Evolutionary conservation across 1,140 invertebrate genomes (phyloP), one percentile per base, ranked within the genome.

Genomic region (Nymphalis io): DNA sequence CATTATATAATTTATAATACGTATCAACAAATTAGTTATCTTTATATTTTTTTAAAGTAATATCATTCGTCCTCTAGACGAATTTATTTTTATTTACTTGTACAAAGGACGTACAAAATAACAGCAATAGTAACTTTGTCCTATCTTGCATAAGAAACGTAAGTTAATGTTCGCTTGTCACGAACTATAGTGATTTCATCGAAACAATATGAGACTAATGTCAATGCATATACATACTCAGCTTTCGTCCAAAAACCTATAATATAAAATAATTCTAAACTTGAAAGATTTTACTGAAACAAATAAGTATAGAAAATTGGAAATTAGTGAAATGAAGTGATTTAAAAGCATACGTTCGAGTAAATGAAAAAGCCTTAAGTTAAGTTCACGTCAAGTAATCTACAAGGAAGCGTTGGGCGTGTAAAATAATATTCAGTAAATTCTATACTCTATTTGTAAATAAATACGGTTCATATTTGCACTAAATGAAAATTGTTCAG

Each of bases 61-160:
- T 33, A 8, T 8, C 27, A 33, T 33, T 33, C 27, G 27, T 33
- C 27, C 27, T 33, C 12, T 42, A 42, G 15, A 42, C 40, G 13
- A 2, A 42, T 42, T 42, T 42, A 15, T 42, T 42, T 42, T 42
- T 15, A 42, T 15, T 42, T n/a, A n/a, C n/a, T n/a, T 15, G 15
- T 3, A 42, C 12, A 11, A n/a, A 18, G 42, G 15, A n/a, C 3
- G n/a, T 46, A 46, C 42, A 6, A 46, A 46, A 12, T 8, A 58
- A 58, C 55, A 33, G 67, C 44, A 23, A 59, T 53, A 61, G 57
- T 27, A 70, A 40, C 21, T 23, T 62, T 67, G 70, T 72, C 64
- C 15, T 46, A 46, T 46, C 42, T 46, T 46, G 42, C 42, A 16
- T n/a, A 15, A n/a, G 42, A 46, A 46, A 15, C n/a, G n/a, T 6